Conservation (phyloP, 2,797 vertebrate species). For the Smutsia temminckii region DNA sequence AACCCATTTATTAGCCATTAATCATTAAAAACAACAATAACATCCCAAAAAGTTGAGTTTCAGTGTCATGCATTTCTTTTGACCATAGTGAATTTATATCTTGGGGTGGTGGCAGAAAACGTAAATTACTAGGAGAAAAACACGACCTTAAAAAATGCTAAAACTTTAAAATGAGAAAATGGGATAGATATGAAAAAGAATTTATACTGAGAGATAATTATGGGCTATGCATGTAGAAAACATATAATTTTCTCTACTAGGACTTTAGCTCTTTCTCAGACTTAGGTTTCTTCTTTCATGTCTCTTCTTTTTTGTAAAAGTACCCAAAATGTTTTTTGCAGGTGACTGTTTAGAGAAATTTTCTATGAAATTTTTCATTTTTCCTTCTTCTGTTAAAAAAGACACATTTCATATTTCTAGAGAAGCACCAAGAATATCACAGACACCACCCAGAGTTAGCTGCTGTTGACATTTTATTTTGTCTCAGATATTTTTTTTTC, state of each 20-base stretch:
- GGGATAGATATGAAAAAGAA: background rate
- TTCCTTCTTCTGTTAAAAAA: background rate
- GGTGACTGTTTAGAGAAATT: constrained; percentile 11
- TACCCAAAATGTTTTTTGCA: background rate
- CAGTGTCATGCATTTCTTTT: background rate
- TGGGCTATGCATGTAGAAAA: background rate
- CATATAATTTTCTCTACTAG: background rate
- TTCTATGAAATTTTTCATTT: constrained; percentile 25
- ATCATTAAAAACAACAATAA: constrained; percentile 32
- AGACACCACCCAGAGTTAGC: background rate
- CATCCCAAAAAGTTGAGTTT: background rate
- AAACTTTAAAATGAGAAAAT: constrained; percentile 2
- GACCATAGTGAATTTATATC: constrained; percentile 16
- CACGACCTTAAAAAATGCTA: background rate
- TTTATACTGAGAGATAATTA: background rate
- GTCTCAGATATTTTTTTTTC: background rate
- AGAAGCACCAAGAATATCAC: background rate
- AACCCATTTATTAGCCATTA: constrained; percentile 3
- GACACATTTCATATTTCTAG: background rate
- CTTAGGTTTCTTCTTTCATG: background rate
- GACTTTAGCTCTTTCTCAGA: background rate
- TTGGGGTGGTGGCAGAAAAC: background rate
- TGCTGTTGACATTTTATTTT: constrained; percentile 17
- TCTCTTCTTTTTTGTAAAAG: background rate
- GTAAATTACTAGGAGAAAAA: background rate